Percentiles rank a stretch among this genome's conserved stretches.
Evolutionary conservation across 2,888 invertebrate genomes (phyloP).

Genomic region (Ferdinandea cuprea): DNA sequence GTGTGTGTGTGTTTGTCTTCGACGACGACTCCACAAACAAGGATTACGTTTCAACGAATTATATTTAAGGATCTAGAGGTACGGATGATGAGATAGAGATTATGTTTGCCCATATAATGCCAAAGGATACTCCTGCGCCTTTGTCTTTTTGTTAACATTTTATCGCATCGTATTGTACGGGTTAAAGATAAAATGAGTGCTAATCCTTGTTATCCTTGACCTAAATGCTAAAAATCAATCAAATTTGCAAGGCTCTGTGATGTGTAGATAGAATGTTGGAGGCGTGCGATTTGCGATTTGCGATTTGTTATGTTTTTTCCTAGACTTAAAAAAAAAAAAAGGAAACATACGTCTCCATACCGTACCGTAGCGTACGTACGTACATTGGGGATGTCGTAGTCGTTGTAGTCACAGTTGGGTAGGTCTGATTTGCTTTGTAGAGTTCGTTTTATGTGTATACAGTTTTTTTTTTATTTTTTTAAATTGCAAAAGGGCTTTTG

Average conservation of each 20-base stretch:
- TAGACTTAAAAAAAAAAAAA: neutral
- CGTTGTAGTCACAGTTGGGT: neutral
- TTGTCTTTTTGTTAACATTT: conserved; percentile 44
- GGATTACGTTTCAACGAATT: conserved; percentile 23
- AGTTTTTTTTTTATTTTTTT: neutral
- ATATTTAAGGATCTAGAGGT: conserved; percentile 46
- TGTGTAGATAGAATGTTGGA: neutral
- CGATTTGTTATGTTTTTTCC: conserved; percentile 5
- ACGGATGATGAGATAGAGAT: no score
- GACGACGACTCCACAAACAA: conserved; percentile 1
- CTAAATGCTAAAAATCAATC: conserved; percentile 64
- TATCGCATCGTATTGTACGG: conserved; percentile 15
- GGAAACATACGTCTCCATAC: neutral
- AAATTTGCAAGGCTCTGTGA: conserved; percentile 14
- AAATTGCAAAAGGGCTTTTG: neutral
- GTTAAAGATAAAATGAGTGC: conserved; percentile 43
- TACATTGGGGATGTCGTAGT: neutral
- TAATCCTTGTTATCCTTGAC: conserved; percentile 72
- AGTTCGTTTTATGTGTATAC: no score
- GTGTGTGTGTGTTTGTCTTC: conserved; percentile 13
- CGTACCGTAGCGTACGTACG: no score
- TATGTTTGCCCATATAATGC: conserved; percentile 63
- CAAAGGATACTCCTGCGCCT: conserved; percentile 34
- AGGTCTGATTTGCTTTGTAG: conserved; percentile 10
- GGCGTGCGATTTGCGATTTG: conserved; percentile 6